A percentile compares a stretch with the other conserved stretches of the same genome.
These are phyloP conservation scores for Okamejei kenojei DNA, from an alignment of 2,797 vertebrate genomes.

Conservation along the genomic window DNA sequence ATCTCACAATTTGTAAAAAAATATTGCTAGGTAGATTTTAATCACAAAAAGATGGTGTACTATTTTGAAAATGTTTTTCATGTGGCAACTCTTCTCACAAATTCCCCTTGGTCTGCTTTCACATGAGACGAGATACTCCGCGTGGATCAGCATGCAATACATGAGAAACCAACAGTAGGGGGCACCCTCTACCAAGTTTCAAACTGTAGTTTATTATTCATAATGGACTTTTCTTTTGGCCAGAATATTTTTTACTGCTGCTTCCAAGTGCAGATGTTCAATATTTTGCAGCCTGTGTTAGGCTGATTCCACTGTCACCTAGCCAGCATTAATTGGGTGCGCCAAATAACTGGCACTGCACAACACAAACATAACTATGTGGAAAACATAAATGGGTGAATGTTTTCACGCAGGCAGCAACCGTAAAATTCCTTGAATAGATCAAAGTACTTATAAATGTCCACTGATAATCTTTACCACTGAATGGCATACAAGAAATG, in stretches of 20 bases:
- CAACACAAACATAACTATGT: background rate
- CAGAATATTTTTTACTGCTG: background rate
- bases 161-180: constrained; percentile 10
- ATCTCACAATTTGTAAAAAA: background rate
- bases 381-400: background rate
- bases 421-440: background rate
- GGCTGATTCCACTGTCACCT: background rate
- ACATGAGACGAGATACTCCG: too few species aligned
- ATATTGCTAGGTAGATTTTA: background rate
- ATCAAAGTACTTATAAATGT: background rate
- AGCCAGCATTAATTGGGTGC: background rate
- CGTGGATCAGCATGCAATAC: background rate
- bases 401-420: background rate
- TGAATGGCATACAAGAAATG: background rate
- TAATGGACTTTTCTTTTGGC: background rate
- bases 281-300: background rate
- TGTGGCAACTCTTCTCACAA: background rate
- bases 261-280: constrained; percentile 10
- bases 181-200: constrained; percentile 14
- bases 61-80: background rate
- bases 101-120: background rate
- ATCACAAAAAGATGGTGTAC: background rate
- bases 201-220: background rate
- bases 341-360: background rate
- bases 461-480: background rate